Base-by-base conservation (phyloP, 2,888 invertebrate species). In the Melieria omissa region DNA sequence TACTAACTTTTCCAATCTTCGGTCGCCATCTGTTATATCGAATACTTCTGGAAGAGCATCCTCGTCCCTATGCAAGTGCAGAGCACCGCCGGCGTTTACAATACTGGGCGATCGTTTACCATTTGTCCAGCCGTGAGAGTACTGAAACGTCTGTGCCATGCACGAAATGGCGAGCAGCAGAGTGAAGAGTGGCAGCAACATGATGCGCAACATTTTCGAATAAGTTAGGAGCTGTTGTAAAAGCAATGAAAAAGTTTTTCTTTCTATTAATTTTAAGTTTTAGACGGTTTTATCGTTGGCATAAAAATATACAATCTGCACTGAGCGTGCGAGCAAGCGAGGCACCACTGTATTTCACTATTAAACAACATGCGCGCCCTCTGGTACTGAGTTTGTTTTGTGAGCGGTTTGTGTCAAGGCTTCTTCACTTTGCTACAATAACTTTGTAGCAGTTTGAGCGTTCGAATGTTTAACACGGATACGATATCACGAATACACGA, bases 81-180 rank as follows among this genome's bases (percentile, higher is more conserved):
- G 68, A 58, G 70, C 75, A 69, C 65, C 63, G 52, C 78, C 29
- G 10, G 57, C 46, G 29, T 29, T 29, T 29, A 29, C 2, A 3
- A 29, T 29, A 3, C 29, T 29, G 29, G 29, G 3, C n/a, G 83
- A 79, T 0, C 92, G 86, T 80, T 92, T 92, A 41, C 93, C 93
- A 80, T 92, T 93, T 74, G 92, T 93, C 93, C 93, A 93, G 5
- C 93, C 93, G 0, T 91, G 88, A 55, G 93, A 93, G 85, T 93
- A 93, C 81, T 93, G 93, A 87, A 93, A 93, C 6, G 92, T 93
- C 86, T 93, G 93, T 0, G 90, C 90, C 83, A 85, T 85, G 75
- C 85, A 86, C 1, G 77, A 81, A 80, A 84, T 84, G 29, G 83
- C 82, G 49, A 85, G 72, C 0, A 81, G 79, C 72, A 84, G 77